A percentile compares a stretch with the other conserved stretches of the same genome.
These are phyloP conservation scores for Crocidura indochinensis DNA, from an alignment of 2,797 vertebrate genomes.

Conservation along the genomic window DNA sequence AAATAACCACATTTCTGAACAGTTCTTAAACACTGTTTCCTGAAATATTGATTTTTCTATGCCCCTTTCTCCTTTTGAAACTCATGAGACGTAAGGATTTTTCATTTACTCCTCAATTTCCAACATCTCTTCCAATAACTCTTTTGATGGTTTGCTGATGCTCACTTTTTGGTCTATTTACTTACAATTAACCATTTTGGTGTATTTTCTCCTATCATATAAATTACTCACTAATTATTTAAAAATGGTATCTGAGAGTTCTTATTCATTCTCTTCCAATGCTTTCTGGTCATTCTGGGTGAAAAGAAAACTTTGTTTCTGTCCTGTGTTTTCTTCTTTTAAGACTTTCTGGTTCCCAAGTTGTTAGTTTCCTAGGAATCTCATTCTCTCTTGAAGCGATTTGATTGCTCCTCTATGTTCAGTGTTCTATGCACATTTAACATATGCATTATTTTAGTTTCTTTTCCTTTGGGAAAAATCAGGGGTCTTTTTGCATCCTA, in stretches of 20 bases:
- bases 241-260: neutral
- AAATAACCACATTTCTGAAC: neutral
- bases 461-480: neutral
- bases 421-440: too few relatives aligned
- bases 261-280: neutral
- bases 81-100: neutral
- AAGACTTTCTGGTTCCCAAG: neutral
- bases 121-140: neutral
- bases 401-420: neutral
- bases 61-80: neutral
- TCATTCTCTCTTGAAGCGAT: neutral
- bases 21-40: neutral
- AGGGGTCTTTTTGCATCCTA: neutral
- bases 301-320: neutral
- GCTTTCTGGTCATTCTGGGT: neutral
- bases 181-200: neutral
- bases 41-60: neutral
- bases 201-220: neutral
- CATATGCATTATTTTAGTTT: neutral
- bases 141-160: neutral
- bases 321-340: neutral
- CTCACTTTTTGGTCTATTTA: neutral
- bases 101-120: neutral
- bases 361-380: neutral
- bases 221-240: neutral